Base-by-base conservation (phyloP, 2,113 vertebrate species). In the Sterrhoptilus dennistouni region DNA sequence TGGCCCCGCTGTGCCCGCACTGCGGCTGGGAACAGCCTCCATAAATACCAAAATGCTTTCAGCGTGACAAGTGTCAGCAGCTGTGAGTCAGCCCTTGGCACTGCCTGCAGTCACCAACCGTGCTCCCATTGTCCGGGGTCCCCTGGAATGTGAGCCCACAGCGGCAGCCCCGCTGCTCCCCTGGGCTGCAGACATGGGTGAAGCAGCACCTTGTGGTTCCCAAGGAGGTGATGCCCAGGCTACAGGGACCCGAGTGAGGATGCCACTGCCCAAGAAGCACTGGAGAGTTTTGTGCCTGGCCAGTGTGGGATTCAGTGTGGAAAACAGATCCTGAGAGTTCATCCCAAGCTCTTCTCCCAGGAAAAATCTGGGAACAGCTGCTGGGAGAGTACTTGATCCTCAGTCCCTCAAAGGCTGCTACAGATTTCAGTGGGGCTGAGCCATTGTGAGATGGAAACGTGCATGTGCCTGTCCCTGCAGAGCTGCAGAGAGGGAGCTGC, bases 171-270 rank as follows among this genome's bases (percentile, higher is more conserved):
- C 1, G 14, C 70, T 16, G 57, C 74, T 56, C 9, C 31, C 50
- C 61, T 1, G 82, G 49, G 47, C 56, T 61, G 88, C 84, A 19
- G 33, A 3, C 40, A 2, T 15, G 20, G 72, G 28, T 2, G 3
- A 23, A 42, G 63, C 14, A 13, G 75, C 83, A 16, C 83, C 44
- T 61, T 8, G 70, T 2, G 53, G 2, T 16, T 10, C 66, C 40
- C 4, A 0, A 0, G 0, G 29, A 1, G 6, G 20, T 1, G n/a
- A 7, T 14, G 21, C 27, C 52, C n/a, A 2, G 36, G 68, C 24
- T 15, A 0, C 44, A 1, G 12, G 35, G 21, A 44, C 19, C 29
- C 3, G 0, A 42, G 53, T 65, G 57, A 49, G 61, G 68, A 4
- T 22, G 19, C 8, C 38, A 0, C 84, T 65, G 11, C 35, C 38